phyloP scores from a whole-genome alignment of 1,140 invertebrate species.

The Trichonephila clavata region DNA sequence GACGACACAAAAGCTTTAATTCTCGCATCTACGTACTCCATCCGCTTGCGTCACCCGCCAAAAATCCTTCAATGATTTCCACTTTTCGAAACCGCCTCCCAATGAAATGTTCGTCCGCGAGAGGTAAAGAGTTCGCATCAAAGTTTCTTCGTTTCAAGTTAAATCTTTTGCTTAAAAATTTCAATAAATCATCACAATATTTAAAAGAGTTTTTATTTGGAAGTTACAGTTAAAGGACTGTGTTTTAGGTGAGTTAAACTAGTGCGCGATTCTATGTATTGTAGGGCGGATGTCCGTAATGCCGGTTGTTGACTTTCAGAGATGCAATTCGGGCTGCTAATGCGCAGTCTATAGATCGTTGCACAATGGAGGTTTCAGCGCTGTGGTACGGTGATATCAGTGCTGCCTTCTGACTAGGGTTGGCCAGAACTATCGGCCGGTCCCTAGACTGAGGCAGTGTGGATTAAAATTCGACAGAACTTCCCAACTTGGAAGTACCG shows the following conservation, averaged over 20 bases:
- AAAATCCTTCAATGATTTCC: constrained; percentile 75
- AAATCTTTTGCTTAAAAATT: not conserved
- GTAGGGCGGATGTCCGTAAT: constrained; percentile 66
- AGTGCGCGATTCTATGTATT: not conserved
- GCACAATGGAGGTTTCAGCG: constrained; percentile 71
- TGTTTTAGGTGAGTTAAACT: not conserved
- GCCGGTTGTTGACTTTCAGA: constrained; percentile 74
- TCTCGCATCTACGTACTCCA: constrained; percentile 72
- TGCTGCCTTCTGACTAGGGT: constrained; percentile 71
- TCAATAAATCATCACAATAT: not conserved
- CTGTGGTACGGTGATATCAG: constrained; percentile 56
- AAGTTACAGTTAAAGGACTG: not conserved
- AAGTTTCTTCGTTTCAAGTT: not conserved
- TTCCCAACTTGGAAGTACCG: constrained; percentile 49
- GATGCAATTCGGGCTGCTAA: constrained; percentile 69
- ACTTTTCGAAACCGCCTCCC: constrained; percentile 72
- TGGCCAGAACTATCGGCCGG: constrained; percentile 70
- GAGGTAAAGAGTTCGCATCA: constrained; percentile 35
- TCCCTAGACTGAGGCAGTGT: constrained; percentile 73
- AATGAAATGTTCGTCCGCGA: constrained; percentile 43
- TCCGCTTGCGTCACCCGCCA: constrained; percentile 57
- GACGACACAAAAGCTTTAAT: constrained; percentile 75
- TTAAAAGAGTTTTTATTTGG: not conserved
- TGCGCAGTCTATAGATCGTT: constrained; percentile 70
- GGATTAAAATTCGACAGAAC: constrained; percentile 54